Evolutionary conservation across 1,140 invertebrate genomes (phyloP), one percentile per base, ranked within the genome.

Genomic region (Drosophila serrata): DNA sequence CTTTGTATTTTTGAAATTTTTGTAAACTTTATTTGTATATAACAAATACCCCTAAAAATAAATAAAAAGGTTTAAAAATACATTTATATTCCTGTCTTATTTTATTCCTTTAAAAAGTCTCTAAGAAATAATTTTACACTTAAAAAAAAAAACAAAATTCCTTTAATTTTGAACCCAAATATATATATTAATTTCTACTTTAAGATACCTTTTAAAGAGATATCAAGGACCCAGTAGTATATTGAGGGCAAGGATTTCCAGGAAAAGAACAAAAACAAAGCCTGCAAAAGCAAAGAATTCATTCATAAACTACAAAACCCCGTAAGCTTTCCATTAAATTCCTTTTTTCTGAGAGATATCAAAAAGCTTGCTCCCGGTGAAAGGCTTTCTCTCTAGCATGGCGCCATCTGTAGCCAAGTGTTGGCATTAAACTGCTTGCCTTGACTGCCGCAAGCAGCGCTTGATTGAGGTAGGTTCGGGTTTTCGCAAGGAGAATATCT

Each of bases 381-480:
- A 45, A 48, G 57, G 19, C 81, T 82, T 79, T 82, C 60, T 13
- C 49, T 12, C 46, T 27, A 3, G 17, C 3, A 2, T 51, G 65
- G 72, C 85, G 84, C 77, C 84, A 55, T 81, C 84, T 88, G 33
- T 67, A 4, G 62, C 6, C 0, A 11, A 51, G 43, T 42, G 22
- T 48, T 48, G 7, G 17, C 17, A 49, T n/a, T 12, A 6, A 24
- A 65, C 37, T 62, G 42, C 43, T 74, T 58, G 67, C 69, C 35
- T 42, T 37, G 63, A 48, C 80, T 78, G 42, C 33, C 56, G 22
- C 77, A 84, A 80, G 72, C 53, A 37, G 43, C 27, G 40, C 3
- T 5, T 58, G 19, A 24, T 88, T 88, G 85, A 90, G 85, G 85
- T 68, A 88, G 85, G 85, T 85, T 79, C 77, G 9, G 62, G 39